Percentiles rank a stretch among this genome's conserved stretches.
Evolutionary conservation across 2,113 vertebrate genomes (phyloP).

Genomic region (Poeciliopsis occidentalis): DNA sequence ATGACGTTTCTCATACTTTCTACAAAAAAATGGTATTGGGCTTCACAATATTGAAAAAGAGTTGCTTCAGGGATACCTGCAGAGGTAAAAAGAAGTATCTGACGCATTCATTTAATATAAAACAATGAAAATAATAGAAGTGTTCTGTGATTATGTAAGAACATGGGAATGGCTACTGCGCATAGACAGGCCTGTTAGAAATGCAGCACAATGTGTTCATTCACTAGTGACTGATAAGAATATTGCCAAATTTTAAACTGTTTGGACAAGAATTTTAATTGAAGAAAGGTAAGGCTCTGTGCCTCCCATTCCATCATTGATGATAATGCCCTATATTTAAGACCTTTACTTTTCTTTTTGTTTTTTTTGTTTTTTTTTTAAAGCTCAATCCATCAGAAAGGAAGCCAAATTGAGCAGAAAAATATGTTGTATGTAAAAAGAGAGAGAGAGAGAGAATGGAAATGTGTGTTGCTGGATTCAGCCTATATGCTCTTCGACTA

Average conservation of each 20-base stretch:
- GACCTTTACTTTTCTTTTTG: background rate
- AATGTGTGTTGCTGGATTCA: conserved; percentile 39
- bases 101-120: too few relatives aligned
- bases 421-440: conserved; percentile 25
- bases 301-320: conserved; percentile 1
- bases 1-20: too few relatives aligned
- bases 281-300: background rate
- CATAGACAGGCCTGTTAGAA: too few relatives aligned
- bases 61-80: too few relatives aligned
- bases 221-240: background rate
- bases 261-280: background rate
- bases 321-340: conserved; percentile 20
- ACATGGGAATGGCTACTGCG: too few relatives aligned
- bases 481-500: conserved; percentile 60
- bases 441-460: conserved; percentile 8
- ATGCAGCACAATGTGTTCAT: too few relatives aligned
- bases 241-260: background rate
- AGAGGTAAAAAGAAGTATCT: too few relatives aligned
- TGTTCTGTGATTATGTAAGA: too few relatives aligned
- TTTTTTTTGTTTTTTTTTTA: background rate
- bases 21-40: too few relatives aligned
- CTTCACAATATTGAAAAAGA: too few relatives aligned
- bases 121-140: too few relatives aligned
- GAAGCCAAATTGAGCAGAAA: conserved; percentile 28
- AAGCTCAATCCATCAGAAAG: conserved; percentile 17